Evolutionary conservation across 2,888 invertebrate genomes (phyloP), one percentile per base, ranked within the genome.

Genomic region (Aethes cnicana): DNA sequence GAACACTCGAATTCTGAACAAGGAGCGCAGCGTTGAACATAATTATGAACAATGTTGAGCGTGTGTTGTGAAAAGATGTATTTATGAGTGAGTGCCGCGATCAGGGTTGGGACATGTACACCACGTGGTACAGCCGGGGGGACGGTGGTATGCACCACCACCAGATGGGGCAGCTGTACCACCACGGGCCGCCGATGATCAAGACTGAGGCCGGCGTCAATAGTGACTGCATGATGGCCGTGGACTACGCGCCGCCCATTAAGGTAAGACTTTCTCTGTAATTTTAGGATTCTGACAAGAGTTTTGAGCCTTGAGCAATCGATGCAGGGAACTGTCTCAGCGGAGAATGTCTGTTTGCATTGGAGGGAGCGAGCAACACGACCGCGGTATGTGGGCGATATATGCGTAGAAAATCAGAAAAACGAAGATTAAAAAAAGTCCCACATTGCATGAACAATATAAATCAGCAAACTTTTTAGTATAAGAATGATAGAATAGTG

Each of bases 191-290:
- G 30, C 90, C 92, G 48, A 90, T 91, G 85, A 91, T 92, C 62
- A 92, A 92, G 84, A 91, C 91, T 60, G 92, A 92, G 58, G 91
- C 91, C 39, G 91, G 91, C 20, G 90, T 91, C 30, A 91, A 91
- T 69, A 92, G 91, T 69, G 92, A 92, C 72, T 92, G 92, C 58
- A 92, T 92, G 92, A 90, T 92, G 84, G 92, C 92, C 0, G 91
- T 92, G 17, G 92, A 92, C 63, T 92, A 92, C 68, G 92, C 92
- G 0, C 91, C 92, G 0, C 92, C 92, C 14, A 91, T 92, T 72
- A 92, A 92, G 92, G 92, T 92, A 84, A 74, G 89, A 62, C 30
- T 71, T 55, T 56, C 47, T 61, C 53, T 41, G 11, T 56, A 23
- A 16, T n/a, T n/a, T n/a, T n/a, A n/a, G n/a, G n/a, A n/a, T n/a